Evolutionary conservation across 2,797 vertebrate genomes (phyloP).

Genomic region (Etheostoma perlongum): DNA sequence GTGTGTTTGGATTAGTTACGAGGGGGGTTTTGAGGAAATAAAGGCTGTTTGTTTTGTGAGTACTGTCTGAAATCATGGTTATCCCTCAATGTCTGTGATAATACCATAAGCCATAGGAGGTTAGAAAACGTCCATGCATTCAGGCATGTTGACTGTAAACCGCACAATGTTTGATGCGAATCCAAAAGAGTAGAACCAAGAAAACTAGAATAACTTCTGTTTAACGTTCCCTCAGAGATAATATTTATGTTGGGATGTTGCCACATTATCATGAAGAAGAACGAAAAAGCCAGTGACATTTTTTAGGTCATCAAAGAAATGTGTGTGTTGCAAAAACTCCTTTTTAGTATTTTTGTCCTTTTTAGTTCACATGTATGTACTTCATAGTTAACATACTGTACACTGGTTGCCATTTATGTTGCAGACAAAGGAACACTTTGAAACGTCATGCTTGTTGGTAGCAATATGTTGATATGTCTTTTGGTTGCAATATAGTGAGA

Average conservation of each 20-base stretch:
- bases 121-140: conserved; percentile 31
- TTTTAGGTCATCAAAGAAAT: background rate
- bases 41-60: conserved; percentile 37
- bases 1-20: conserved; percentile 32
- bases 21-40: conserved; percentile 26
- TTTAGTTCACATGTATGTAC: background rate
- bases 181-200: conserved; percentile 7
- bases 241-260: background rate
- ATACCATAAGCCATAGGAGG: conserved; percentile 39
- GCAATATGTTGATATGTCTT: background rate
- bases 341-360: background rate
- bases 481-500: background rate
- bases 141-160: conserved; percentile 30
- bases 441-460: background rate
- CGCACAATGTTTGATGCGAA: conserved; percentile 25
- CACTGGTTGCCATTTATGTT: background rate
- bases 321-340: background rate
- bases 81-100: conserved; percentile 45
- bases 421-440: background rate
- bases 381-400: background rate
- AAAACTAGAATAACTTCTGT: conserved; percentile 5
- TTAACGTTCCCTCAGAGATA: background rate
- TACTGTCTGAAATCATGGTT: conserved; percentile 34
- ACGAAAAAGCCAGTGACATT: background rate
- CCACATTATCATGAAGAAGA: background rate